Evolutionary conservation across 2,888 invertebrate species (phyloP).

Genomic region (Phyllotreta striolata): DNA sequence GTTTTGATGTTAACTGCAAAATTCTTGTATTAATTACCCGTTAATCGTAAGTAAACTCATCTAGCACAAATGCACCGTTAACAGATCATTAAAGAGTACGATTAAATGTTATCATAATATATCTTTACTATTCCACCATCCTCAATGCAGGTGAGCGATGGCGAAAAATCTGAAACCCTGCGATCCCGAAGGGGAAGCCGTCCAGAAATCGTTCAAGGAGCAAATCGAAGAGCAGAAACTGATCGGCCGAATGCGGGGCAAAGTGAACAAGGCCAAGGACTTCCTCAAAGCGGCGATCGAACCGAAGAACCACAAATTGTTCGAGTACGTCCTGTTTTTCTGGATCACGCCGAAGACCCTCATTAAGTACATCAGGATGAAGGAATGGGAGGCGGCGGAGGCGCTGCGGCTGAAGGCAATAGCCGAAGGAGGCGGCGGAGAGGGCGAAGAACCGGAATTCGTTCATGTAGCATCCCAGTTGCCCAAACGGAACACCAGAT

Average conservation of each 20-base stretch:
- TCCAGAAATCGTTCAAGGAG: conserved; percentile 3
- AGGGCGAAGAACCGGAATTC: not conserved
- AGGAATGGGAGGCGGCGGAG: conserved; percentile 2
- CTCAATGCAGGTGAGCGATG: not conserved
- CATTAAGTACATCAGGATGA: not conserved
- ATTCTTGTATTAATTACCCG: too few relatives aligned
- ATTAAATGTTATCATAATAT: too few relatives aligned
- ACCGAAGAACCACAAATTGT: not conserved
- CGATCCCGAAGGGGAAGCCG: not conserved
- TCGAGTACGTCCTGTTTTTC: not conserved
- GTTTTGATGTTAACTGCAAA: too few relatives aligned
- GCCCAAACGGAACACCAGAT: not conserved
- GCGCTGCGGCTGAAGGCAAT: not conserved
- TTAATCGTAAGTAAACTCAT: too few relatives aligned
- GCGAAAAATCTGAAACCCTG: conserved; percentile 1
- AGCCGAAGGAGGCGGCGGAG: not conserved
- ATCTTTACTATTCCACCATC: too few relatives aligned
- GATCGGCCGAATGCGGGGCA: not conserved
- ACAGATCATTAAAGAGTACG: too few relatives aligned
- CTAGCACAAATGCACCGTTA: too few relatives aligned
- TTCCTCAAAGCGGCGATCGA: not conserved
- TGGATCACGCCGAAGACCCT: not conserved
- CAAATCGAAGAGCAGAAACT: not conserved
- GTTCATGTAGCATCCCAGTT: not conserved
- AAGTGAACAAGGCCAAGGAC: not conserved